Percentiles rank a stretch among this genome's conserved stretches.
Conservation (phyloP, 2,797 vertebrate species). For the Sciurus vulgaris region DNA sequence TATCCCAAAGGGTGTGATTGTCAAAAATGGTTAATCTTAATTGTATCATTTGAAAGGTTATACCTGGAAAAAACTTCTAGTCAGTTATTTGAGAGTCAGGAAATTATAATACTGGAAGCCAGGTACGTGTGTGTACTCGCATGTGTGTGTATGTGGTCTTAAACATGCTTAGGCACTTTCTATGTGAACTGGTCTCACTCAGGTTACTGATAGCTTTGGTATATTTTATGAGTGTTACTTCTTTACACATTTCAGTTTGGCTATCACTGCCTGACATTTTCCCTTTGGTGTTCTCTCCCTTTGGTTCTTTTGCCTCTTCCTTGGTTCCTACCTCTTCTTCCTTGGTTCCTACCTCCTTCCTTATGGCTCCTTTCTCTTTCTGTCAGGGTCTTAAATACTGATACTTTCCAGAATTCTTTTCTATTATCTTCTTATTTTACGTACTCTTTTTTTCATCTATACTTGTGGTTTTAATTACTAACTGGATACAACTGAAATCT, state of each 20-base stretch:
- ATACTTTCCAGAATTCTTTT: slow-evolving; percentile 53
- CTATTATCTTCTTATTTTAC: slow-evolving; percentile 21
- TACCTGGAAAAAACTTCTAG: slow-evolving; percentile 8
- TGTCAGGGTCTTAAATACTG: neutral
- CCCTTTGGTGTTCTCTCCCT: neutral
- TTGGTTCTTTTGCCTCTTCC: neutral
- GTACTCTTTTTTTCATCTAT: neutral
- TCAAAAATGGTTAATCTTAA: slow-evolving; percentile 24
- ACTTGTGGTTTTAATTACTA: slow-evolving; percentile 1
- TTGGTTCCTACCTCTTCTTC: neutral
- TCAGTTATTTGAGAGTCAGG: slow-evolving; percentile 3
- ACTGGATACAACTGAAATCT: neutral
- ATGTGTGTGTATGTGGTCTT: neutral
- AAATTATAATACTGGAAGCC: slow-evolving; percentile 3
- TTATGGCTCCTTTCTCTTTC: neutral
- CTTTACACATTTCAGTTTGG: neutral
- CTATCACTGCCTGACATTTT: neutral
- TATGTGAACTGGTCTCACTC: neutral
- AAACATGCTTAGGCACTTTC: neutral
- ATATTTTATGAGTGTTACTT: neutral
- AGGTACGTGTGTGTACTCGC: neutral
- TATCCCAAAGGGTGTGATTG: too few species aligned
- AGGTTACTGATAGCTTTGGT: neutral
- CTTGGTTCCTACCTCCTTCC: neutral
- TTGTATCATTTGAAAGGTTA: neutral